A percentile compares a stretch with the other conserved stretches of the same genome.
Evolutionary conservation across 2,113 vertebrate species (phyloP).

Genomic region (Pomatostomus ruficeps): DNA sequence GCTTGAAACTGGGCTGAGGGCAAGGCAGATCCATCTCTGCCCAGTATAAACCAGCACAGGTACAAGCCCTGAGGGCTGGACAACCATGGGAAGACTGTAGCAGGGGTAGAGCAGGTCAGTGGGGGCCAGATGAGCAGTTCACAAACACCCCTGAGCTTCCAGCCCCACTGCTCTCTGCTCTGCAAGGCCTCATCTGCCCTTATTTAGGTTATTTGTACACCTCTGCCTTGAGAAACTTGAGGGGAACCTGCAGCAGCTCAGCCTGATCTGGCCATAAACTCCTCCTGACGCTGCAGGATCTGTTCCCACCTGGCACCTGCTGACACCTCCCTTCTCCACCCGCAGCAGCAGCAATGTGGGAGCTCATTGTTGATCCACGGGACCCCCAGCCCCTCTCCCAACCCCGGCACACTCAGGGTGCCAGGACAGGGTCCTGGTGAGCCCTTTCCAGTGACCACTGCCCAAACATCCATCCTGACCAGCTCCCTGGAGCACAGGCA

Average conservation of each 20-base stretch:
- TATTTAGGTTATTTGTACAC: not conserved
- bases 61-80: not conserved
- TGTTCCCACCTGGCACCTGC: not conserved
- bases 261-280: not conserved
- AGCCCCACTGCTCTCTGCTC: not conserved
- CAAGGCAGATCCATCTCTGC: not conserved
- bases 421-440: not conserved
- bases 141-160: not conserved
- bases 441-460: not conserved
- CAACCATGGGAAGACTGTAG: rapidly evolving
- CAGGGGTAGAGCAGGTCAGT: rapidly evolving
- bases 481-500: not conserved
- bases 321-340: not conserved
- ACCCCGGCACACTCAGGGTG: not conserved
- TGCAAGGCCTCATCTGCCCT: rapidly evolving
- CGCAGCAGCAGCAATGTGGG: rapidly evolving
- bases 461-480: no score
- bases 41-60: not conserved
- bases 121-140: not conserved
- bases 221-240: not conserved
- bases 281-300: not conserved
- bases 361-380: rapidly evolving
- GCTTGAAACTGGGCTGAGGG: not conserved
- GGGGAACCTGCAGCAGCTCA: not conserved
- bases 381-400: not conserved